phyloP scores from a whole-genome alignment of 2,113 vertebrate species.

The Calypte anna region DNA sequence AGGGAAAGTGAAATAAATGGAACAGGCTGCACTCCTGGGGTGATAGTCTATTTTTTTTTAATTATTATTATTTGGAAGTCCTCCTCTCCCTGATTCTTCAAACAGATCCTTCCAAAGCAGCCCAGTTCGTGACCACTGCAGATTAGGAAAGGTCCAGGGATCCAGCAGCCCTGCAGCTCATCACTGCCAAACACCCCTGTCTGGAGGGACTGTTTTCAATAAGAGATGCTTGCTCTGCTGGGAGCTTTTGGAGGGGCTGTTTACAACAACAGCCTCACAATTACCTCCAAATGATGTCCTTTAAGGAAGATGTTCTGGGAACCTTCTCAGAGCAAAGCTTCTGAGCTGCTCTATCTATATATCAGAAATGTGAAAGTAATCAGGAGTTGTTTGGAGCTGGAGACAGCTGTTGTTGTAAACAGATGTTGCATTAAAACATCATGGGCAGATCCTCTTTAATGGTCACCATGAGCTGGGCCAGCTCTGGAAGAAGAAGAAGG shows the following conservation, averaged over 20 bases:
- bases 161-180: background rate
- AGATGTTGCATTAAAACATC: background rate
- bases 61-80: background rate
- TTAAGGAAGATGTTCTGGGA: slow-evolving; percentile 1
- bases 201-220: slow-evolving; percentile 25
- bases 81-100: background rate
- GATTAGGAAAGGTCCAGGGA: background rate
- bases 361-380: slow-evolving; percentile 10
- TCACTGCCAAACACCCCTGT: background rate
- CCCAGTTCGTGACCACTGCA: background rate
- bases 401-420: background rate
- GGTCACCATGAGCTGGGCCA: background rate
- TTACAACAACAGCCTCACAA: background rate
- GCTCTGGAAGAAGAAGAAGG: background rate
- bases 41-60: background rate
- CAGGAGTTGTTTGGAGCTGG: background rate
- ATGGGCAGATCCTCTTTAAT: background rate
- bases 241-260: background rate
- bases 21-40: slow-evolving; percentile 14
- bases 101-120: background rate
- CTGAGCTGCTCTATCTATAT: background rate
- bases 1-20: slow-evolving; percentile 30
- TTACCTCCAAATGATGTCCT: slow-evolving; percentile 11
- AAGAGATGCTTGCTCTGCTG: background rate
- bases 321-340: background rate